Conservation (phyloP, 2,797 vertebrate genomes). For the Darevskia mixta region DNA sequence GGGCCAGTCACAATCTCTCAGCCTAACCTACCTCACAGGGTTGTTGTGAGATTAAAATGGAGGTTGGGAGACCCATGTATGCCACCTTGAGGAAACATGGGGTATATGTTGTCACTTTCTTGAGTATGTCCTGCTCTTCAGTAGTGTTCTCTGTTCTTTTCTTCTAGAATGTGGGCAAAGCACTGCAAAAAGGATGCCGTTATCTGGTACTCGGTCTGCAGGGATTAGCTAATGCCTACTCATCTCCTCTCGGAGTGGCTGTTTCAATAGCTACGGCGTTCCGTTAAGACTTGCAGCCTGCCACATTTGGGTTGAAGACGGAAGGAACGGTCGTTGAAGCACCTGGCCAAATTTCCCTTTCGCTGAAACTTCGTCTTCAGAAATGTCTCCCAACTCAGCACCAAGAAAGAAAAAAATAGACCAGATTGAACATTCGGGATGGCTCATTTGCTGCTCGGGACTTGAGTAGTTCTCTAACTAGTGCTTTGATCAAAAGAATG, state of each 20-base stretch:
- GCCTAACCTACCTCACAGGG: no score
- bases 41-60: no score
- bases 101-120: neutral
- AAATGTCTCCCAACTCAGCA: constrained; percentile 18
- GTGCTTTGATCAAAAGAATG: neutral
- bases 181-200: constrained; percentile 87
- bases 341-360: neutral
- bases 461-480: constrained; percentile 12
- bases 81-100: no score
- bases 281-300: constrained; percentile 57
- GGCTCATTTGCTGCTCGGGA: neutral
- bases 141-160: constrained; percentile 26
- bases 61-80: no score
- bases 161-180: constrained; percentile 89
- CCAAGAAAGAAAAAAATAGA: neutral
- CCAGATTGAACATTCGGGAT: neutral
- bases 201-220: constrained; percentile 91
- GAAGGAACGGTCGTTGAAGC: neutral
- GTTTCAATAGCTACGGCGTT: constrained; percentile 79
- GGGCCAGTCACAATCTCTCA: no score
- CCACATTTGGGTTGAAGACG: accelerated
- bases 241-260: constrained; percentile 82
- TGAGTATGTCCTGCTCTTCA: neutral
- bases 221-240: constrained; percentile 87
- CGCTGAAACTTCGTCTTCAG: neutral